Evolutionary conservation across 2,797 vertebrate genomes (phyloP).

Genomic region (Sternarchorhynchus goeldii): DNA sequence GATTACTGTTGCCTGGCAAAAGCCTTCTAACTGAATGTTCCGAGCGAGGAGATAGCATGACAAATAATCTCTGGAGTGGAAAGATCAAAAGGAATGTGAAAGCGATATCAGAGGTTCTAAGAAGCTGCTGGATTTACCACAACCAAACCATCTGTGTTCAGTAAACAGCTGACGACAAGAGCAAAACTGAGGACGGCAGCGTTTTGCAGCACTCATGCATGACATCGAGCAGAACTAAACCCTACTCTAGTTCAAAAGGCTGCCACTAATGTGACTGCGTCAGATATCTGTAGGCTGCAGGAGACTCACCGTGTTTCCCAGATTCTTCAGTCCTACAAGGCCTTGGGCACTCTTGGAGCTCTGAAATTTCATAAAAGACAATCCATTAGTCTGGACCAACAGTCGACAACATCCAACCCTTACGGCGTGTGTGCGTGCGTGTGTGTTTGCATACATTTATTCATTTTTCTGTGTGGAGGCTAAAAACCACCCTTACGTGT

Average conservation of each 20-base stretch:
- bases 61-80: conserved; percentile 38
- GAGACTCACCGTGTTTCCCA: conserved; percentile 95
- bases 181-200: background rate
- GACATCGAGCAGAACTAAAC: background rate
- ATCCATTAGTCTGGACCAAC: background rate
- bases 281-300: background rate
- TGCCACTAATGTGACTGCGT: background rate
- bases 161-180: background rate
- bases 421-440: background rate
- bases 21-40: conserved; percentile 38
- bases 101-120: conserved; percentile 43
- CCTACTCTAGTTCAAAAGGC: background rate
- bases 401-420: background rate
- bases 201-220: background rate
- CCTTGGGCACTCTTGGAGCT: conserved; percentile 91
- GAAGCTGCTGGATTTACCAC: conserved; percentile 24
- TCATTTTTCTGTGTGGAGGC: too few relatives aligned
- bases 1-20: conserved; percentile 65
- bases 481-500: too few relatives aligned
- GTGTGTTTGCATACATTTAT: too few relatives aligned
- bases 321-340: conserved; percentile 92
- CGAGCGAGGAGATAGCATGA: conserved; percentile 48
- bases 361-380: conserved; percentile 53
- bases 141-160: background rate
- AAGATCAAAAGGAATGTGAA: conserved; percentile 40